Conservation (phyloP, 2,113 vertebrate genomes). For the Ammodytes marinus region DNA sequence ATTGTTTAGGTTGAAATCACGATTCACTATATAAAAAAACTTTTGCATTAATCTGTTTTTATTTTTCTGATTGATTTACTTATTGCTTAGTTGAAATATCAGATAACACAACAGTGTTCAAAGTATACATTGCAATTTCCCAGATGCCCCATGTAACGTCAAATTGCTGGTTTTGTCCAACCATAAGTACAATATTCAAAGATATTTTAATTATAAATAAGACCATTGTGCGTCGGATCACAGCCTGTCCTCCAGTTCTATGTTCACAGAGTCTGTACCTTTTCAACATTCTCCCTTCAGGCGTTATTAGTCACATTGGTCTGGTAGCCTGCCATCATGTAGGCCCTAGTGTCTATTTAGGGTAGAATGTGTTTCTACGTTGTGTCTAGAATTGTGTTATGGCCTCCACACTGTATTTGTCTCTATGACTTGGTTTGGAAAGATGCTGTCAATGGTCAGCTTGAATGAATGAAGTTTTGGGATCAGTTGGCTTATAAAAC, state of each 20-base stretch:
- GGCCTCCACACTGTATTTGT: constrained; percentile 12
- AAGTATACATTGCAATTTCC: not conserved
- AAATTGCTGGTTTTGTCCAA: not conserved
- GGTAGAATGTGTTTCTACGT: constrained; percentile 24
- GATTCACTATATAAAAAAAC: not conserved
- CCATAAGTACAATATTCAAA: not conserved
- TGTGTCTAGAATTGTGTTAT: constrained; percentile 13
- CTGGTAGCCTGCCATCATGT: constrained; percentile 28
- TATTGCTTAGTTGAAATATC: not conserved
- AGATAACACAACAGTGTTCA: no score
- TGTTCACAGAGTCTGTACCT: constrained; percentile 34
- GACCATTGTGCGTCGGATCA: not conserved
- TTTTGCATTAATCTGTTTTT: not conserved
- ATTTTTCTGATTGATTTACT: not conserved
- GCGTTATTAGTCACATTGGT: constrained; percentile 47
- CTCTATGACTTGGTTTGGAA: constrained; percentile 1
- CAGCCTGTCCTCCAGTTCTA: not conserved
- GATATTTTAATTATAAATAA: not conserved
- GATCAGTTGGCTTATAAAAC: constrained; percentile 19
- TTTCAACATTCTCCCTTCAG: constrained; percentile 17
- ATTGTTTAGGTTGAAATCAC: not conserved
- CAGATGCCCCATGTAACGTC: not conserved
- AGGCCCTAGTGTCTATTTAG: constrained; percentile 34
- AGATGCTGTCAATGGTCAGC: not conserved
- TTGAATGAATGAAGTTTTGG: not conserved